These are phyloP conservation scores for Indri indri DNA, from an alignment of 2,113 vertebrate genomes.

Conservation along the genomic window DNA sequence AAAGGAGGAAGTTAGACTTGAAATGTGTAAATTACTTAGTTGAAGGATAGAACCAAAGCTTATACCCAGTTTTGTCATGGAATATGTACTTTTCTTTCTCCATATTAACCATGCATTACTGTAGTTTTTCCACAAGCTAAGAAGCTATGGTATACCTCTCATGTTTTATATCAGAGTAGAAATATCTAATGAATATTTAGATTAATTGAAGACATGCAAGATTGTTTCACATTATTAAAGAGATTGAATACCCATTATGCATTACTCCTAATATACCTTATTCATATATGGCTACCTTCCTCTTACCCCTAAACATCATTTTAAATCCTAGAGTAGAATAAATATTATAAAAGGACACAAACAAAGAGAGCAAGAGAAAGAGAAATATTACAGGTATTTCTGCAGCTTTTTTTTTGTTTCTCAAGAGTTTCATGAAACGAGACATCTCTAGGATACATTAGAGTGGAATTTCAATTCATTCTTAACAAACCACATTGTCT, in stretches of 20 bases:
- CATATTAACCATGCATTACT: not conserved
- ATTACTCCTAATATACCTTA: not conserved
- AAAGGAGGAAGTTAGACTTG: not conserved
- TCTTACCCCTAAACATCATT: not conserved
- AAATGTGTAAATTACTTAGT: not conserved
- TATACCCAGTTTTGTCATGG: not conserved
- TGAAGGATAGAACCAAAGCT: accelerated
- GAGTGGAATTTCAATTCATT: not conserved
- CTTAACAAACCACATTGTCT: not conserved
- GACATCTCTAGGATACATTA: not conserved
- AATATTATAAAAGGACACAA: not conserved
- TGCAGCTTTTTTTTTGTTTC: no score
- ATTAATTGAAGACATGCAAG: not conserved
- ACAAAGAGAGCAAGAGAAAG: not conserved
- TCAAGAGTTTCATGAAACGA: no score
- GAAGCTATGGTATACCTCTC: not conserved
- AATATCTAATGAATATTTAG: not conserved
- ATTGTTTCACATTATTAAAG: not conserved
- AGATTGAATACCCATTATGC: not conserved
- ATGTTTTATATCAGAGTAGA: not conserved
- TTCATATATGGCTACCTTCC: not conserved
- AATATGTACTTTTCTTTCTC: not conserved
- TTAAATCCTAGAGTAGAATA: not conserved
- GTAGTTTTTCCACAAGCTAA: not conserved
- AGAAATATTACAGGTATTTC: no score